Conservation (phyloP, 2,888 invertebrate genomes). For the Drosophila putrida region DNA sequence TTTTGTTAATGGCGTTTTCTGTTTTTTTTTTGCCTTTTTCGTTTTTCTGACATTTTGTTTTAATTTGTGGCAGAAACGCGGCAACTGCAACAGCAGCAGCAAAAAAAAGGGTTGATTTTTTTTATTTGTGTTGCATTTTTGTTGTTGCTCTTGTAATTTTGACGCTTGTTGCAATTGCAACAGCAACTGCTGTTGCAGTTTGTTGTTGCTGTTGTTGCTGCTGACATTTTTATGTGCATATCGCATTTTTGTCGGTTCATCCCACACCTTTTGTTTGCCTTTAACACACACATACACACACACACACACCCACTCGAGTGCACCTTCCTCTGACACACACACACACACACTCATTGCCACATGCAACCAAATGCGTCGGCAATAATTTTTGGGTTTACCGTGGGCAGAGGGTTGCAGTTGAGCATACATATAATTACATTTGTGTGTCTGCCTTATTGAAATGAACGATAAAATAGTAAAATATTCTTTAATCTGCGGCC, state of each 20-base stretch:
- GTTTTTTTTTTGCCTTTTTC: conserved; percentile 59
- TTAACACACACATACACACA: conserved; percentile 26
- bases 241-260: conserved; percentile 77
- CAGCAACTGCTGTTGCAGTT: conserved; percentile 49
- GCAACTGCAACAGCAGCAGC: conserved; percentile 32
- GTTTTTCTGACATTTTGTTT: conserved; percentile 81
- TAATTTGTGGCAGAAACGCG: conserved; percentile 75
- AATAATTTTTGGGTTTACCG: conserved; percentile 46
- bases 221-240: conserved; percentile 72
- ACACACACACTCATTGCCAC: conserved; percentile 21
- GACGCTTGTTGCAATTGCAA: conserved; percentile 71
- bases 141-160: conserved; percentile 66
- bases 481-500: conserved; percentile 3
- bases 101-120: conserved; percentile 77
- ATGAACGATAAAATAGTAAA: conserved; percentile 15
- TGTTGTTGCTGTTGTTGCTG: conserved; percentile 47
- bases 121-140: conserved; percentile 63
- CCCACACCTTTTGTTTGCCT: conserved; percentile 70
- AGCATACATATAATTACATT: conserved; percentile 35
- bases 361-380: conserved; percentile 42
- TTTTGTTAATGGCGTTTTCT: conserved; percentile 53
- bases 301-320: conserved; percentile 15
- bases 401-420: conserved; percentile 16
- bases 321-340: neutral
- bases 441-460: conserved; percentile 26